These are phyloP conservation scores for Cyclura pinguis DNA, from an alignment of 2,797 vertebrate species.

Conservation along the genomic window DNA sequence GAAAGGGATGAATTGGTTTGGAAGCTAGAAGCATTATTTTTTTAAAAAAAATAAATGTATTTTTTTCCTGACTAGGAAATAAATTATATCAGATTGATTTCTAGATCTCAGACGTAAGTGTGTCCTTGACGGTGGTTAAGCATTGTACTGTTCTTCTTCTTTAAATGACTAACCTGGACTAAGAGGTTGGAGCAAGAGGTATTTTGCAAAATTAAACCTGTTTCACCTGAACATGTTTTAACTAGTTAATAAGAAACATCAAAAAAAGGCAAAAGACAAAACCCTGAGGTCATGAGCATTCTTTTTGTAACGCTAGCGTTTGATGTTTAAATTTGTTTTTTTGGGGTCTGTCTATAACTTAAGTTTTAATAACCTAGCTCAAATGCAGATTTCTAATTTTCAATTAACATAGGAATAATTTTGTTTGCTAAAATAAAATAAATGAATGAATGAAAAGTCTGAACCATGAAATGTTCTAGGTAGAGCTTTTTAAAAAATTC, in stretches of 20 bases:
- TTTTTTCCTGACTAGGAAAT: constrained; percentile 81
- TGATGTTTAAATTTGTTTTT: constrained; percentile 93
- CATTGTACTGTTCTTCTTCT: constrained; percentile 79
- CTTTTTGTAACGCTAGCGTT: constrained; percentile 88
- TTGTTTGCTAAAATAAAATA: constrained; percentile 99
- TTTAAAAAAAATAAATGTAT: constrained; percentile 74
- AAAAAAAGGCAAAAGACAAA: constrained; percentile 86
- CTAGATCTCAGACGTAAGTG: constrained; percentile 85
- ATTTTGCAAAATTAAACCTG: constrained; percentile 94
- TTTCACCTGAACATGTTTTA: constrained; percentile 94
- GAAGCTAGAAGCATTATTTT: constrained; percentile 63
- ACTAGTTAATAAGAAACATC: constrained; percentile 95
- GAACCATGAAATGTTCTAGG: constrained; percentile 94
- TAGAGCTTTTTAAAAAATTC: constrained; percentile 94
- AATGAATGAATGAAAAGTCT: constrained; percentile 93
- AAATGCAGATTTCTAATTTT: constrained; percentile 93
- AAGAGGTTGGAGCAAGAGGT: constrained; percentile 87
- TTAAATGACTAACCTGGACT: constrained; percentile 91
- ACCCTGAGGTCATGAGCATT: constrained; percentile 86
- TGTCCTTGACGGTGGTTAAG: constrained; percentile 82
- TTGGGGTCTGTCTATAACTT: constrained; percentile 93
- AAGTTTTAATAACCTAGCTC: constrained; percentile 94
- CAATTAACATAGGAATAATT: constrained; percentile 98
- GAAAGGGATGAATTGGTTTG: constrained; percentile 75
- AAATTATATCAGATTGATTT: constrained; percentile 77